Base-by-base conservation (phyloP, 2,113 vertebrate species). In the Cryptotis parvus region DNA sequence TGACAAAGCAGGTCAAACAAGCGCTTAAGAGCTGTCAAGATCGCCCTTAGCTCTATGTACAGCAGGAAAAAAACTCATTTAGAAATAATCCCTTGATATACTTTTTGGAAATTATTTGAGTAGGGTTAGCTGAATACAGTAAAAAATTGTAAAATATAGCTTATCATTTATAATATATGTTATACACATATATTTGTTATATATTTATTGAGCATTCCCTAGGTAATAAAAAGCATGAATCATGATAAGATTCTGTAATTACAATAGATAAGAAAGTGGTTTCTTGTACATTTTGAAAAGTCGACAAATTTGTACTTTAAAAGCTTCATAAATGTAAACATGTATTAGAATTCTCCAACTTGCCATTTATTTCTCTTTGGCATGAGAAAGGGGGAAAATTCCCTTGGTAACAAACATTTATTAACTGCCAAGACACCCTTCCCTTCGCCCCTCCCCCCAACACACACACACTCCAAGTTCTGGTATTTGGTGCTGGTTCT, bases 1-100 rank as follows among this genome's bases (percentile, higher is more conserved):
- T 95, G 87, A 95, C 63, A 96, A 95, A 81, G 11, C 73, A 84
- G 52, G 27, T 96, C 10, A 95, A 94, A 96, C 83, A 68, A 77
- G 92, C 91, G 90, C 86, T 83, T 11, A 43, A 58, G 12, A 58
- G 73, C 61, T 84, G 45, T 22, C 49, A 90, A 65, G 12, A 75
- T 66, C 91, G 45, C 27, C 77, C 39, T 79, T 72, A 78, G 31
- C 7, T 2, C 33, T 75, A 31, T 37, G 14, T 33, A 33, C 24
- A 91, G 39, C 33, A 41, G 93, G 73, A 94, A 95, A 77, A 84
- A 75, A 35, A 77, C 65, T n/a, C 29, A 52, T 37, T 96, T 90
- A 86, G 73, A 96, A 95, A 89, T 78, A 87, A 83, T 79, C 89
- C 35, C 81, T 11, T 89, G 5, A 81, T 96, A 58, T 11, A 37